Evolutionary conservation across 30 jellyfish, hydroid and myxozoan species (phyloP), one percentile per base, ranked within the genome.

Genomic region (Nemopilema nomurai): DNA sequence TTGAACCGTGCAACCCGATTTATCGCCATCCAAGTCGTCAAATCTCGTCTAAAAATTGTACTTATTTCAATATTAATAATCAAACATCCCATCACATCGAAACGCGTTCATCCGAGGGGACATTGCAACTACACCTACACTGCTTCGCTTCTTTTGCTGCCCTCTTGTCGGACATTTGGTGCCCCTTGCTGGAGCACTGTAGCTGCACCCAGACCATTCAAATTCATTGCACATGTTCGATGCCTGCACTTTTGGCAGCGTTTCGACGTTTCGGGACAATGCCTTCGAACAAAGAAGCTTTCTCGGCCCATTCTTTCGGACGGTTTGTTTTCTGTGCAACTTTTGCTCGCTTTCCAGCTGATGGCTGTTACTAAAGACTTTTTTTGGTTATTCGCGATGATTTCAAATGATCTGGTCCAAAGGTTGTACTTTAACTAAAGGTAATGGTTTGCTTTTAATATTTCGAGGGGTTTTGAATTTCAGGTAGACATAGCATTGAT

Each of bases 1-100:
- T 75, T 67, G 90, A 57, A 68, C 77, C 83, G 90, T 69, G 90
- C 89, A 31, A 29, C 81, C 30, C 18, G 4, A 62, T 30, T 33
- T 64, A 33, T 31, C 64, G 64, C 19, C 81, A 27, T 27, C 81
- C 28, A 71, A 8, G 16, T 31, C 57, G 6, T 13, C 57, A 41
- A 13, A 41, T 41, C 13, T 13, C 13, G 13, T 6, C 13, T 3
- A 6, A 41, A 41, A 41, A 13, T 41, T 41, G 57, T 41, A 3
- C 9, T 13, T 41, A 3, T 41, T 41, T 3, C 13, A 41, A 3
- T 3, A 41, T 3, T 3, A 41, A 41, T 13, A 6, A 41, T 6
- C 57, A 41, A 41, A 41, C 13, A 41, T 41, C 13, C n/a, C n/a
- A n/a, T n/a, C n/a, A n/a, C n/a, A n/a, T n/a, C n/a, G n/a, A n/a